phyloP scores from a whole-genome alignment of 2,888 invertebrate species.

The Dorcus hopei region DNA sequence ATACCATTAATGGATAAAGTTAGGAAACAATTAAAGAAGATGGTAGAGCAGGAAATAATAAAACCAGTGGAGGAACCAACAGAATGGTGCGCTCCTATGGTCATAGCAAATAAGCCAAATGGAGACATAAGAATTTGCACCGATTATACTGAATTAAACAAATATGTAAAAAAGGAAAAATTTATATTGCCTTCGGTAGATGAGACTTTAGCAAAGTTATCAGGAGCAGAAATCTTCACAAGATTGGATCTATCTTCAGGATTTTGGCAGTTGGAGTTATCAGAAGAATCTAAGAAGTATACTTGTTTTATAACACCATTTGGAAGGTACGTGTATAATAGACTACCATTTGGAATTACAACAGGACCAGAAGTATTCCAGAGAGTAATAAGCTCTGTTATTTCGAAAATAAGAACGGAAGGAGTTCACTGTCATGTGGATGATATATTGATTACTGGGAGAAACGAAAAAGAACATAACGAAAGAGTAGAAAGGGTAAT shows the following conservation, averaged over 20 bases:
- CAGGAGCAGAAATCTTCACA: not conserved
- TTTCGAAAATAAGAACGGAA: not conserved
- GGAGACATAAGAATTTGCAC: conserved; percentile 29
- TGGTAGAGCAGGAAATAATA: conserved; percentile 28
- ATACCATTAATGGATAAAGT: conserved; percentile 34
- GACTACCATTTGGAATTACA: conserved; percentile 6
- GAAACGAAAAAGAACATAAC: not conserved
- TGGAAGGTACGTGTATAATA: not conserved
- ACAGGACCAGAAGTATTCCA: conserved; percentile 2
- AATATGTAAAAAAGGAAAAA: not conserved
- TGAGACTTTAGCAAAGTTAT: too few species aligned
- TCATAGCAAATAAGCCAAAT: conserved; percentile 29
- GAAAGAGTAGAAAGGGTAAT: not conserved
- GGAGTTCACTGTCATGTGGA: not conserved
- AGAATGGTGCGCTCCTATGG: conserved; percentile 40
- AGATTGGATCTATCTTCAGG: not conserved
- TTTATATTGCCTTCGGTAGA: not conserved
- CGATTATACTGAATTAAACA: not conserved
- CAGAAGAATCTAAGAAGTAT: not conserved
- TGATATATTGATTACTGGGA: not conserved
- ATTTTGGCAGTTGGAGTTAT: not conserved
- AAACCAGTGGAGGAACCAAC: conserved; percentile 24
- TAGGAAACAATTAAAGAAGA: conserved; percentile 32
- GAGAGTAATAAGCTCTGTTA: conserved; percentile 14
- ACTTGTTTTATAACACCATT: not conserved